Percentiles rank a stretch among this genome's conserved stretches.
Conservation (phyloP, 2,888 invertebrate species). For the Heliconius charithonia region DNA sequence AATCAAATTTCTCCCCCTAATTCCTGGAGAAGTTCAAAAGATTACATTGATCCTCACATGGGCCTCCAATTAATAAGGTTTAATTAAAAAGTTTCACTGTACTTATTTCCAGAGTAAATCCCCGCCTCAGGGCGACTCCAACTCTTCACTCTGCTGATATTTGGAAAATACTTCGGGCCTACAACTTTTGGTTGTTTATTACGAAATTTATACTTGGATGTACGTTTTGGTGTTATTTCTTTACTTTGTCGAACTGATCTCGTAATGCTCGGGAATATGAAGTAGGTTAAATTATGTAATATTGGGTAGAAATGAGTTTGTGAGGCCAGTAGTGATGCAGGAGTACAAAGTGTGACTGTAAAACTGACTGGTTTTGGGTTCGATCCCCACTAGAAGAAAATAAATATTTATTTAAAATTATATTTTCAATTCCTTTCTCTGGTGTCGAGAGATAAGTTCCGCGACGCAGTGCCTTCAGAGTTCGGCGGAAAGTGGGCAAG, state of each 20-base stretch:
- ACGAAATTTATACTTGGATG: slow-evolving; percentile 33
- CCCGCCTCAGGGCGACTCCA: slow-evolving; percentile 23
- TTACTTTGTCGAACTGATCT: slow-evolving; percentile 21
- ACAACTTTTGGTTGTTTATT: slow-evolving; percentile 38
- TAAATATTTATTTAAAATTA: too few relatives aligned
- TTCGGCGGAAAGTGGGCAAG: fast-evolving
- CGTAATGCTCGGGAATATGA: neutral
- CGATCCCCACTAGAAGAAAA: too few relatives aligned
- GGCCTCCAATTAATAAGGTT: slow-evolving; percentile 33
- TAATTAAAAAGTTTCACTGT: slow-evolving; percentile 40
- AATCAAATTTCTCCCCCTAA: slow-evolving; percentile 10
- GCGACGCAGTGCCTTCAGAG: neutral
- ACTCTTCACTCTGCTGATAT: slow-evolving; percentile 38
- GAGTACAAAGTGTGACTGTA: too few relatives aligned
- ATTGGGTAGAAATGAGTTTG: neutral
- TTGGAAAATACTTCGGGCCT: slow-evolving; percentile 31
- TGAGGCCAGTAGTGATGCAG: neutral
- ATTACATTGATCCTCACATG: slow-evolving; percentile 35
- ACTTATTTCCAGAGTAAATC: slow-evolving; percentile 29
- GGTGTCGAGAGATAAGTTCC: too few relatives aligned
- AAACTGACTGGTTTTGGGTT: too few relatives aligned
- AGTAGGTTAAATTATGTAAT: slow-evolving; percentile 1
- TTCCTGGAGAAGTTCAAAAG: slow-evolving; percentile 26
- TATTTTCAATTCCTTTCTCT: too few relatives aligned
- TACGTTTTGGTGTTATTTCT: slow-evolving; percentile 27